Evolutionary conservation across 2,888 invertebrate genomes (phyloP).

Genomic region (Clusia tigrina): DNA sequence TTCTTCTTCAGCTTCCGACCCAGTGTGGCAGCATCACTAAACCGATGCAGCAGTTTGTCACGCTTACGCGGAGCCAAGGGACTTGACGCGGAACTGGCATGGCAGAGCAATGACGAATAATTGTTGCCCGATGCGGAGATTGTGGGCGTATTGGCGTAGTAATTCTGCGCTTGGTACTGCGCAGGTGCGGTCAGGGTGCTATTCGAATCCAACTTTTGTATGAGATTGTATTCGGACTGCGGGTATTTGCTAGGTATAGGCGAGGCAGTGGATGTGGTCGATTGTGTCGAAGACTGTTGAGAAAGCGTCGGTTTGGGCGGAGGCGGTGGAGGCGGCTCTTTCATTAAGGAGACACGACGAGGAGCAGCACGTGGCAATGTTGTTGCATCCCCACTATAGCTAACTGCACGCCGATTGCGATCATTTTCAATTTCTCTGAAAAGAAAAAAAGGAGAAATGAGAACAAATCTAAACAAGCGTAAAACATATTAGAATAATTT

Average conservation of each 20-base stretch:
- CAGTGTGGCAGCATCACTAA: slow-evolving; percentile 65
- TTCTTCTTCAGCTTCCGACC: slow-evolving; percentile 63
- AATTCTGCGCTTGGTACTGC: slow-evolving; percentile 58
- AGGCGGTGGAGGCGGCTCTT: slow-evolving; percentile 61
- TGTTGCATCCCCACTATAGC: slow-evolving; percentile 55
- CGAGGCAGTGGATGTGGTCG: slow-evolving; percentile 46
- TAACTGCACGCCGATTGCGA: slow-evolving; percentile 62
- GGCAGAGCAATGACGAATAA: slow-evolving; percentile 59
- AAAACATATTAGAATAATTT: slow-evolving; percentile 12
- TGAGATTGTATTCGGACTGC: slow-evolving; percentile 61
- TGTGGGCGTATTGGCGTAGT: slow-evolving; percentile 56
- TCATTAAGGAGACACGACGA: slow-evolving; percentile 60
- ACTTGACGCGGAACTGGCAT: slow-evolving; percentile 58
- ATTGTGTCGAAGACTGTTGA: slow-evolving; percentile 50
- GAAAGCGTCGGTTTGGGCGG: slow-evolving; percentile 55
- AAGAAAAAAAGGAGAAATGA: slow-evolving; percentile 32
- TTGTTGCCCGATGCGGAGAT: slow-evolving; percentile 46
- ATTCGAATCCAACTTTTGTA: slow-evolving; percentile 59
- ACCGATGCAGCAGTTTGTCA: slow-evolving; percentile 62
- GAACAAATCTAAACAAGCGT: background rate
- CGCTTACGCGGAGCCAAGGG: slow-evolving; percentile 61
- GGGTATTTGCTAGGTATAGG: slow-evolving; percentile 59
- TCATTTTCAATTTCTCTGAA: slow-evolving; percentile 62
- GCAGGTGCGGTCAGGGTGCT: slow-evolving; percentile 52
- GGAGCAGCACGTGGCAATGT: slow-evolving; percentile 62